Conservation (phyloP, 2,888 invertebrate species). For the Esperia sulphurella region DNA sequence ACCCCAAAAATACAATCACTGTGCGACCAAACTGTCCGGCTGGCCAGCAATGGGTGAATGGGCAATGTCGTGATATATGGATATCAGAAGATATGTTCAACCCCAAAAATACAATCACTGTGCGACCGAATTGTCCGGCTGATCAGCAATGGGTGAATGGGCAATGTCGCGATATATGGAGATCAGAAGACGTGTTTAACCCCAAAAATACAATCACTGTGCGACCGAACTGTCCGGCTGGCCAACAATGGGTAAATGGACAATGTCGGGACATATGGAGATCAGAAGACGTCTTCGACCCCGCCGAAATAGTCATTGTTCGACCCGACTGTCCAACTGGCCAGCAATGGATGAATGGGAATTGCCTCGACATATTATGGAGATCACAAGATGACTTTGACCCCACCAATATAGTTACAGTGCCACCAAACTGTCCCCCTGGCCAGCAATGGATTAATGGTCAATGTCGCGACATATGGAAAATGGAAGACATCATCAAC, state of each 20-base stretch:
- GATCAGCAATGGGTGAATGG: constrained; percentile 18
- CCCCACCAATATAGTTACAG: constrained; percentile 15
- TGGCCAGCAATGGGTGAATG: constrained; percentile 16
- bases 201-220: constrained; percentile 23
- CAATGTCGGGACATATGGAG: constrained; percentile 24
- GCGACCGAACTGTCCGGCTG: constrained; percentile 29
- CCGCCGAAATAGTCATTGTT: constrained; percentile 10
- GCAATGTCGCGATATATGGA: constrained; percentile 18
- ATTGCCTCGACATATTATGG: constrained; percentile 20
- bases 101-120: constrained; percentile 9
- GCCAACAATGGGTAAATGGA: constrained; percentile 27
- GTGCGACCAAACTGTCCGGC: constrained; percentile 16
- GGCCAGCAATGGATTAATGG: constrained; percentile 21
- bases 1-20: constrained; percentile 1
- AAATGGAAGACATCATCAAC: not conserved
- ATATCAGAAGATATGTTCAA: not conserved
- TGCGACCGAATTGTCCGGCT: constrained; percentile 15
- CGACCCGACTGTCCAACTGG: constrained; percentile 17
- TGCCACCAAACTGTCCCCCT: constrained; percentile 22
- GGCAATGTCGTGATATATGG: constrained; percentile 17
- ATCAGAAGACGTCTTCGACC: not conserved
- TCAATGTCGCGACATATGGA: constrained; percentile 21
- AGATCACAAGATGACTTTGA: not conserved
- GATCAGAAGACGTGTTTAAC: constrained; percentile 2
- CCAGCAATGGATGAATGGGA: constrained; percentile 16